Conservation (phyloP, 2,113 vertebrate genomes). For the Gobius niger region DNA sequence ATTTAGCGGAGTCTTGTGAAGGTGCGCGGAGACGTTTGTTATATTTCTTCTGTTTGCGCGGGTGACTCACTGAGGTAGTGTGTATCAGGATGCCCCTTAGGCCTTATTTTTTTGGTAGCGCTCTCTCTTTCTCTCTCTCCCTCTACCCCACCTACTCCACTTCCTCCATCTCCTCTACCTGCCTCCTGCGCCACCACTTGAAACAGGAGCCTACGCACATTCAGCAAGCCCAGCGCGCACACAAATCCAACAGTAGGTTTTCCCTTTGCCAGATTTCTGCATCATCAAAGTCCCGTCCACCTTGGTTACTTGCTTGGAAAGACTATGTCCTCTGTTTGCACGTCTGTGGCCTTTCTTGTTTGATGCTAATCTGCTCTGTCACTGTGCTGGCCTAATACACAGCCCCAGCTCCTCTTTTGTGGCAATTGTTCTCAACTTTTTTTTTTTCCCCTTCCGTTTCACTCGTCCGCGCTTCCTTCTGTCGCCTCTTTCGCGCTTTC, state of each 20-base stretch:
- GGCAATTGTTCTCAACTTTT: conserved; percentile 70
- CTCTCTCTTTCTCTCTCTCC: conserved; percentile 64
- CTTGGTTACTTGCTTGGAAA: conserved; percentile 80
- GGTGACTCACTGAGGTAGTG: conserved; percentile 72
- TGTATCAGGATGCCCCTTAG: conserved; percentile 74
- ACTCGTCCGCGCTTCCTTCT: conserved; percentile 64
- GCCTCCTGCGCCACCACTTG: conserved; percentile 73
- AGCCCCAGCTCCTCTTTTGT: conserved; percentile 74
- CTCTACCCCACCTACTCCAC: conserved; percentile 52
- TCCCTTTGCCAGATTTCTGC: conserved; percentile 84
- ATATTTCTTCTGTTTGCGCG: conserved; percentile 59
- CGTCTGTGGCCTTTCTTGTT: conserved; percentile 77
- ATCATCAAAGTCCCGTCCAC: conserved; percentile 84
- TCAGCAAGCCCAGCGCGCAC: conserved; percentile 74
- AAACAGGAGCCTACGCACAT: conserved; percentile 83
- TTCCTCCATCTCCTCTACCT: conserved; percentile 73
- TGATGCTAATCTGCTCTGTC: conserved; percentile 85
- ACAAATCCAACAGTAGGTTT: conserved; percentile 65
- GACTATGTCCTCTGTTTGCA: conserved; percentile 81
- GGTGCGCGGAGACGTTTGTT: conserved; percentile 57
- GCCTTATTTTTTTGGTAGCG: conserved; percentile 65
- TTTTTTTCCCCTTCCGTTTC: conserved; percentile 64
- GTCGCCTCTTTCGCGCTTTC: conserved; percentile 71
- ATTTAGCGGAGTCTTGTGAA: conserved; percentile 47
- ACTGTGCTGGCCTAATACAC: conserved; percentile 72